These are phyloP conservation scores for Sthenelais limicola DNA, from an alignment of 2,888 invertebrate species.

Conservation along the genomic window DNA sequence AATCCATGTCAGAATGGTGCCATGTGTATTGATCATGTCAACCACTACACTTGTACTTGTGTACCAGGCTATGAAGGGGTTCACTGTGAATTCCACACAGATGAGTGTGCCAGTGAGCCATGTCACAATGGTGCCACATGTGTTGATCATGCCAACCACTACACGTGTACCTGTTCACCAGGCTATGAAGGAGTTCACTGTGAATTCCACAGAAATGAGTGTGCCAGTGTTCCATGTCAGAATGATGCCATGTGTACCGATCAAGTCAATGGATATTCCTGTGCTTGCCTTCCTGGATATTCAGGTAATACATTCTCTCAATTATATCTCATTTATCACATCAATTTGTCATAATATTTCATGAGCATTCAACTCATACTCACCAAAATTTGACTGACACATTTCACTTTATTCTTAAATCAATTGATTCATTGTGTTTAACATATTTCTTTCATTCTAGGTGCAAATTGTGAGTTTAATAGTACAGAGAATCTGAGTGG, in stretches of 20 bases:
- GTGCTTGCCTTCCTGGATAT: background rate
- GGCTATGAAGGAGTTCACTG: background rate
- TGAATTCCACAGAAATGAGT: background rate
- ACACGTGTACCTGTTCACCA: constrained; percentile 91
- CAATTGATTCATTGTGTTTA: no score
- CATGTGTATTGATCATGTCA: background rate
- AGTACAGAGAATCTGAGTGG: no score
- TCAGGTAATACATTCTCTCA: no score
- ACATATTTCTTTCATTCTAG: no score
- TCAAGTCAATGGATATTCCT: background rate
- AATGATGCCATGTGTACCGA: constrained; percentile 9
- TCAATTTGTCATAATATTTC: no score
- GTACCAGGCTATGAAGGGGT: background rate
- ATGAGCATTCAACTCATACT: no score
- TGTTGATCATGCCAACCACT: constrained; percentile 68
- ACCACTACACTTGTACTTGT: background rate
- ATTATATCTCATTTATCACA: no score
- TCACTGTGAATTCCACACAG: background rate
- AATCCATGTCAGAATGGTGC: constrained; percentile 20
- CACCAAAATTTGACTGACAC: no score
- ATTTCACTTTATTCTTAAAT: no score
- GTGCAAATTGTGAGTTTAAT: no score
- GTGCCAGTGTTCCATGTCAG: background rate
- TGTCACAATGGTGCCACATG: constrained; percentile 45
- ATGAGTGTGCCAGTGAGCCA: no score